phyloP scores from a whole-genome alignment of 1,140 invertebrate species.

The Fopius arisanus region DNA sequence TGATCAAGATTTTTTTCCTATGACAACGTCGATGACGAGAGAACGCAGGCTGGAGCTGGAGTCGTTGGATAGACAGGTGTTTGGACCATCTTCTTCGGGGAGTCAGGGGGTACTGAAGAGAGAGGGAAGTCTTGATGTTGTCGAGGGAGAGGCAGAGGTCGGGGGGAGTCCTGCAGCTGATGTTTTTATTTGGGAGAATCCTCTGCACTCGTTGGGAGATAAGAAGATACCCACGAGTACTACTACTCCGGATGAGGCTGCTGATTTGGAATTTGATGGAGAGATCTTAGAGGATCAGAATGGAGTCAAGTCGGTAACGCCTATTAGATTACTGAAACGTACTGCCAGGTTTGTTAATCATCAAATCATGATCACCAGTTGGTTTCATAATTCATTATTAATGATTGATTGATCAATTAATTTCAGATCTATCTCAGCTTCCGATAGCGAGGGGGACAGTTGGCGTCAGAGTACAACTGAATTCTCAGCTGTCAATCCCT shows the following conservation, averaged over 20 bases:
- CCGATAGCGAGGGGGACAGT: constrained; percentile 58
- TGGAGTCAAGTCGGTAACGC: constrained; percentile 71
- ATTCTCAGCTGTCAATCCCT: constrained; percentile 40
- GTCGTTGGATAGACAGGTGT: constrained; percentile 81
- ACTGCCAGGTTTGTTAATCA: constrained; percentile 47
- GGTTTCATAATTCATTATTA: too few species aligned
- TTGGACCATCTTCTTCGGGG: constrained; percentile 55
- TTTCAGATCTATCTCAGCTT: constrained; percentile 56
- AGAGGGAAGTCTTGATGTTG: constrained; percentile 43
- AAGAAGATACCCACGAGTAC: constrained; percentile 53
- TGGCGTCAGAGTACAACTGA: constrained; percentile 49
- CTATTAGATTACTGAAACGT: constrained; percentile 65
- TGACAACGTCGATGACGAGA: constrained; percentile 85
- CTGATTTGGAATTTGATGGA: constrained; percentile 73
- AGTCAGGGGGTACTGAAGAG: constrained; percentile 50
- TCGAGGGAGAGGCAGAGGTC: constrained; percentile 57
- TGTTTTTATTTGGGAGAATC: constrained; percentile 81
- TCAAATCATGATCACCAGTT: too few species aligned
- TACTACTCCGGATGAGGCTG: constrained; percentile 74
- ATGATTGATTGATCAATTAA: constrained; percentile 8
- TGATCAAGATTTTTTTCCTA: constrained; percentile 77
- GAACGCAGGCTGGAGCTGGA: constrained; percentile 82
- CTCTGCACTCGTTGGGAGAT: constrained; percentile 64
- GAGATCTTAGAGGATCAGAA: constrained; percentile 71
- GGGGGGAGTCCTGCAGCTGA: constrained; percentile 66